A percentile compares a stretch with the other conserved stretches of the same genome.
These are phyloP conservation scores for Magallana gigas DNA, from an alignment of 1,140 invertebrate species.

Conservation along the genomic window DNA sequence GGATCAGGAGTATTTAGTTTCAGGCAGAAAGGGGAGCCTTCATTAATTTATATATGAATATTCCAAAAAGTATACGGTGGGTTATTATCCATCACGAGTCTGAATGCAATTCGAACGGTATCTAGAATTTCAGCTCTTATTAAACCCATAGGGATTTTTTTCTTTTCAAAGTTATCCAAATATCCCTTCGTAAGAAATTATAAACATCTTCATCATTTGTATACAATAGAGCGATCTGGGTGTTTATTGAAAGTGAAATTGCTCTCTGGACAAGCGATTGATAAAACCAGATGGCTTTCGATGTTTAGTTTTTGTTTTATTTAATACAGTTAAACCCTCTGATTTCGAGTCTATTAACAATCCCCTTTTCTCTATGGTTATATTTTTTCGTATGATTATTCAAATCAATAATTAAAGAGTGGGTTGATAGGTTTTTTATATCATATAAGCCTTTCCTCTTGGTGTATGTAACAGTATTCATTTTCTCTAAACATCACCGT, in stretches of 20 bases:
- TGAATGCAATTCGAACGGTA: not conserved
- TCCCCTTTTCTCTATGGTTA: no score
- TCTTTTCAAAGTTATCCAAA: no score
- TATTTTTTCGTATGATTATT: no score
- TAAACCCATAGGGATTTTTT: not conserved
- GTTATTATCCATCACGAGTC: not conserved
- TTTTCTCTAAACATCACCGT: no score
- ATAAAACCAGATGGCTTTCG: slow-evolving; percentile 1
- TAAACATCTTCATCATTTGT: slow-evolving; percentile 34
- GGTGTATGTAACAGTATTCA: no score
- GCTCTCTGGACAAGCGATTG: not conserved
- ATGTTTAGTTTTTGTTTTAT: not conserved
- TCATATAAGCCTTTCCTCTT: no score
- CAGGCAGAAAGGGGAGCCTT: not conserved
- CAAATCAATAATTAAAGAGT: no score
- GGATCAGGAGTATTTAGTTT: not conserved
- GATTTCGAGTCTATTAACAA: not conserved
- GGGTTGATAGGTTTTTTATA: no score
- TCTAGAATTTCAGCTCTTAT: not conserved
- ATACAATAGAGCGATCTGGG: slow-evolving; percentile 6
- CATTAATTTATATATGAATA: slow-evolving; percentile 17
- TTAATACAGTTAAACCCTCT: not conserved
- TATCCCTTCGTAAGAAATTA: not conserved
- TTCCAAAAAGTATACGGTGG: not conserved
- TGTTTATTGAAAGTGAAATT: slow-evolving; percentile 34